Evolutionary conservation across 1,140 invertebrate species (phyloP).

Genomic region (Magallana ariakensis): DNA sequence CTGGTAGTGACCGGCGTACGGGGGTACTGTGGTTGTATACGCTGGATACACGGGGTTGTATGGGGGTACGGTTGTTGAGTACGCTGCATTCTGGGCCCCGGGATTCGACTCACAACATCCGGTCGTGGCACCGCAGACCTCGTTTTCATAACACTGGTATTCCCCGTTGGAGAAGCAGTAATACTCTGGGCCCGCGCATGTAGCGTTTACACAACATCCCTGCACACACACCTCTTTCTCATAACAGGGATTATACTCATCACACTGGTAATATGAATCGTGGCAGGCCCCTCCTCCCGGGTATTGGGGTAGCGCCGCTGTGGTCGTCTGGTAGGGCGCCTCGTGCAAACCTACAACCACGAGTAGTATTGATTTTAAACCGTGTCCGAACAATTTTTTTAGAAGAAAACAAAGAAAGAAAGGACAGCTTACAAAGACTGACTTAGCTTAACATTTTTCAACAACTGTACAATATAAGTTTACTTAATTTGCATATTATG

Average conservation of each 20-base stretch:
- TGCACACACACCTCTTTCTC: neutral
- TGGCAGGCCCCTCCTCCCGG: neutral
- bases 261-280: neutral
- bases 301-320: neutral
- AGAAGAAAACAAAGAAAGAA: no score
- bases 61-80: neutral
- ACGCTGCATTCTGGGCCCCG: neutral
- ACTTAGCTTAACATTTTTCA: no score
- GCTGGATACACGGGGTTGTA: no score
- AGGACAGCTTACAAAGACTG: no score
- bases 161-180: conserved; percentile 5
- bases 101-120: neutral
- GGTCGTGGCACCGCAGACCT: neutral
- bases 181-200: neutral
- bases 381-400: no score
- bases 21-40: neutral
- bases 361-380: no score
- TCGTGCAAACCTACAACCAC: no score
- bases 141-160: conserved; percentile 15
- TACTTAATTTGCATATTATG: no score
- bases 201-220: conserved; percentile 15
- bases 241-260: neutral
- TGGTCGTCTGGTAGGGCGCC: neutral
- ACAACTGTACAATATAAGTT: no score
- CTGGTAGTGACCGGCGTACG: neutral